Percentiles rank a stretch among this genome's conserved stretches.
These are phyloP conservation scores for Terebella lapidaria DNA, from an alignment of 2,888 invertebrate genomes.

Conservation along the genomic window DNA sequence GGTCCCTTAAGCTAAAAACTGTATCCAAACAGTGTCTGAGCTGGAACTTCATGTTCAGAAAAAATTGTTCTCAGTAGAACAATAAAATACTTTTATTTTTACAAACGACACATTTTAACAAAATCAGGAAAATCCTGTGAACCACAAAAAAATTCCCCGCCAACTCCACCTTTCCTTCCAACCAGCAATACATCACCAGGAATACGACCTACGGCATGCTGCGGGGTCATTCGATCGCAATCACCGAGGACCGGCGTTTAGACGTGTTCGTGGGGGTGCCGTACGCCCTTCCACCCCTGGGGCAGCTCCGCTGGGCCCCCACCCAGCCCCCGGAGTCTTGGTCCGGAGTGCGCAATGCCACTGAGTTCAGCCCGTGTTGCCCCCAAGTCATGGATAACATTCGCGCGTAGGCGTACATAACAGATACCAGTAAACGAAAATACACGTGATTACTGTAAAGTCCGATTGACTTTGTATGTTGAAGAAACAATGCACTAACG, in stretches of 20 bases:
- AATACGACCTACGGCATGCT: not conserved
- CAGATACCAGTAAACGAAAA: not conserved
- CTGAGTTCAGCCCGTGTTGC: constrained; percentile 9
- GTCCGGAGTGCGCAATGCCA: constrained; percentile 11
- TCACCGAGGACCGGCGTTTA: not conserved
- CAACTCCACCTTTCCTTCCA: too few relatives aligned
- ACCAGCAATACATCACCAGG: not conserved
- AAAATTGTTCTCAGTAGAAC: too few relatives aligned
- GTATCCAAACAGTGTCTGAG: too few relatives aligned
- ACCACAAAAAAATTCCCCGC: too few relatives aligned
- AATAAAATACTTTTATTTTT: too few relatives aligned
- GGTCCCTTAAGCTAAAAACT: too few relatives aligned
- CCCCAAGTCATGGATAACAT: constrained; percentile 6
- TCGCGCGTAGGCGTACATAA: constrained; percentile 3
- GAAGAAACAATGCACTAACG: too few relatives aligned
- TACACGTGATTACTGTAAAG: not conserved
- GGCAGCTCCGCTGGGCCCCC: constrained; percentile 1
- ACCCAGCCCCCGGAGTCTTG: constrained; percentile 8
- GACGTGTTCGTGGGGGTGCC: not conserved
- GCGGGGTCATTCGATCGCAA: not conserved
- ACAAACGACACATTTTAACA: too few relatives aligned
- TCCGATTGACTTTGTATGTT: not conserved
- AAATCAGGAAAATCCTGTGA: too few relatives aligned
- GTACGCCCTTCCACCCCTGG: not conserved
- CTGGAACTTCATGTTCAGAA: too few relatives aligned